Base-by-base conservation (phyloP, 2,888 invertebrate genomes). In the Sialis fuliginosa region DNA sequence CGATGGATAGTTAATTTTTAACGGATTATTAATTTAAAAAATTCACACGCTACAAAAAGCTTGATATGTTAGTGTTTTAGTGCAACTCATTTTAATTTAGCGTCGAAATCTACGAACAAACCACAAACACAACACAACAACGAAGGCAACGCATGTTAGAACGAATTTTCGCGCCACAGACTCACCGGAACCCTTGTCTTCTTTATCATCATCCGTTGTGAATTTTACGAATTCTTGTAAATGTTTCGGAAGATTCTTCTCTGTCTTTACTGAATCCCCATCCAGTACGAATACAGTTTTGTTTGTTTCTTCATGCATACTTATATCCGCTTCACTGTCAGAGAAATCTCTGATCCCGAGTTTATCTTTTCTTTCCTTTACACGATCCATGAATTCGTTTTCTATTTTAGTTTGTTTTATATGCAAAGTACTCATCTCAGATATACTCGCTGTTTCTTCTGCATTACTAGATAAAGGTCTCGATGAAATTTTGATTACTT, bases 401-500 rank as follows among this genome's bases (percentile, higher is more conserved):
- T 83, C 82, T 10, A 85, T 76, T 49, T 67, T 68, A 48, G 70
- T 68, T 48, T 61, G 60, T 9, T 67, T 64, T 7, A 59, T 58
- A 22, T 22, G 22, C 22, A 22, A 22, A 22, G 22, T 22, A 22
- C 22, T 22, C 22, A 22, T 22, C 60, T 64, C 53, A 55, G 53
- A 37, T 50, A 41, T 12, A 46, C 45, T 53, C 49, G 7, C 52
- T 41, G 46, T 44, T 48, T 6, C 43, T 48, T 7, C 49, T 35
- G 39, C 31, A 22, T 6, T 64, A 55, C 39, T 58, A 48, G 48
- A 67, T 57, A 12, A 39, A 47, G 6, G 37, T 49, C 33, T 46
- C 55, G 77, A 75, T 0, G 83, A 80, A 49, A 88, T 77, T 69
- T 85, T 86, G 10, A 89, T 81, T 22, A 87, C 75, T 65, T 84